These are phyloP conservation scores for Coenobita brevimanus DNA, from an alignment of 1,140 invertebrate genomes.

Conservation along the genomic window DNA sequence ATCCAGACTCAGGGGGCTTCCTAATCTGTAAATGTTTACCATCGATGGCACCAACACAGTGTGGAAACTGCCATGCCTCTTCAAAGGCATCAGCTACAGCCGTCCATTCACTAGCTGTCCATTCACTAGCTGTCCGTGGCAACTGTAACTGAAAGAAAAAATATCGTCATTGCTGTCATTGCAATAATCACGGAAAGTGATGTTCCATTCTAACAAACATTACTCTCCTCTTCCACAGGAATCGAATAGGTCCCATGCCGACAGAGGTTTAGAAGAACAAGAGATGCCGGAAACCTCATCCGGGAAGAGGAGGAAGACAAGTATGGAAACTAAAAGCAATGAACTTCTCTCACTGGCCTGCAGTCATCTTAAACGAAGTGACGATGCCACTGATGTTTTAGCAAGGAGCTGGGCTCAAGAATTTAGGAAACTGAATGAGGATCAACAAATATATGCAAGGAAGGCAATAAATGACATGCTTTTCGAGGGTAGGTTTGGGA, in stretches of 20 bases:
- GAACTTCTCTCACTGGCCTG: not conserved
- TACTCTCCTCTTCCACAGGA: not conserved
- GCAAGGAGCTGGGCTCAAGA: slow-evolving; percentile 1
- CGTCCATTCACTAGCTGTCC: too few relatives aligned
- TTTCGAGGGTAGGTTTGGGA: not conserved
- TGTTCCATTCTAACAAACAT: not conserved
- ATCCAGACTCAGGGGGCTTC: not conserved
- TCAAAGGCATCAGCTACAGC: slow-evolving; percentile 1
- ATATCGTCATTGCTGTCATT: too few relatives aligned
- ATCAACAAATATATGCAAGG: not conserved
- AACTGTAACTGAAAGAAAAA: not conserved
- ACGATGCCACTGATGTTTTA: not conserved
- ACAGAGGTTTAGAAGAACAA: not conserved
- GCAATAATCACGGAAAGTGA: not conserved
- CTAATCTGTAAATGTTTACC: not conserved
- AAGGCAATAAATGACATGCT: not conserved
- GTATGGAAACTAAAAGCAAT: not conserved
- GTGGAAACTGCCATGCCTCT: slow-evolving; percentile 1
- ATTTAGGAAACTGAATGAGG: not conserved
- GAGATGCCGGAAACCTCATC: not conserved
- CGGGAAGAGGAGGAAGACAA: not conserved
- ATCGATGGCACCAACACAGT: too few relatives aligned
- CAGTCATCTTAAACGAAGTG: not conserved
- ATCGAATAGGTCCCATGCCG: not conserved
- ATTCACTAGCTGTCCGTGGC: not conserved